These are phyloP conservation scores for Apotomis turbidana DNA, from an alignment of 2,888 invertebrate species.

Conservation along the genomic window DNA sequence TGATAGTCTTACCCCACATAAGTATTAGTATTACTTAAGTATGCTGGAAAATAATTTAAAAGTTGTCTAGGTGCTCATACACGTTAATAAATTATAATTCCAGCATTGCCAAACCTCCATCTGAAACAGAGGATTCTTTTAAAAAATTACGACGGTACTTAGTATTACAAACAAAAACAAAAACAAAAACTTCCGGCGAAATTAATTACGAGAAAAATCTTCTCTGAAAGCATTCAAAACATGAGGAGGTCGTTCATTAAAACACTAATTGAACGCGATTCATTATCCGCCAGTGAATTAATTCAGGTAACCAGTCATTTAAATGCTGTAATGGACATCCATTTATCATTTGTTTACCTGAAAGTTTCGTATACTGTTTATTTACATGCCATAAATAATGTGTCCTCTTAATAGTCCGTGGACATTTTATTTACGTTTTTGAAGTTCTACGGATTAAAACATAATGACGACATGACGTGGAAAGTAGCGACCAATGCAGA, in stretches of 20 bases:
- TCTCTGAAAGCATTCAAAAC: slow-evolving; percentile 37
- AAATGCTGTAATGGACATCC: slow-evolving; percentile 48
- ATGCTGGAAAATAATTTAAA: too few species aligned
- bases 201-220: slow-evolving; percentile 40
- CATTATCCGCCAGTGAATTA: slow-evolving; percentile 59
- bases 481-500: too few species aligned
- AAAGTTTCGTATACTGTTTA: slow-evolving; percentile 15
- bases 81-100: slow-evolving; percentile 19
- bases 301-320: slow-evolving; percentile 54
- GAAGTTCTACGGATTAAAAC: too few species aligned
- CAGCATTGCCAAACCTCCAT: neutral
- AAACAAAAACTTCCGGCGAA: slow-evolving; percentile 30
- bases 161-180: slow-evolving; percentile 26
- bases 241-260: slow-evolving; percentile 57
- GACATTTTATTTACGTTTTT: neutral
- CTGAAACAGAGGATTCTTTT: slow-evolving; percentile 13
- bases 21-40: too few species aligned
- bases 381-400: slow-evolving; percentile 21
- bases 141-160: slow-evolving; percentile 16
- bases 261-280: slow-evolving; percentile 62
- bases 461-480: too few species aligned
- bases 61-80: neutral
- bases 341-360: slow-evolving; percentile 45
- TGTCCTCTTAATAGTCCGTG: neutral
- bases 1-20: too few species aligned